phyloP scores from a whole-genome alignment of 2,797 vertebrate genomes.

The Crocidura indochinensis region DNA sequence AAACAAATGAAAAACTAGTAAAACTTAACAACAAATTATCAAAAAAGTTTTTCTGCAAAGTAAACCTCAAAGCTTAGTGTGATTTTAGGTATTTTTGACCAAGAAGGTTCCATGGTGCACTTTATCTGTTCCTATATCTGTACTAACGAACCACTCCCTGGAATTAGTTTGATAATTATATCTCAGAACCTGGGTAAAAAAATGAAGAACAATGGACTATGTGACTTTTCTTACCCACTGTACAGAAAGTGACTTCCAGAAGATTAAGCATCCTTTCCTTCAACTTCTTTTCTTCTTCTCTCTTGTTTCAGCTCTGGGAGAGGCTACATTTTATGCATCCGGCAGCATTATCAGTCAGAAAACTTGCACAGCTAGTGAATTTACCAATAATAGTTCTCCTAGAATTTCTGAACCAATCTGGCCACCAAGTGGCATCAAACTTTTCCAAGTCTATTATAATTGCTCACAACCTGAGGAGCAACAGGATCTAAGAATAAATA shows the following conservation, averaged over 20 bases:
- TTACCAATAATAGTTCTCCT: neutral
- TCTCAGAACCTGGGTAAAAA: constrained; percentile 59
- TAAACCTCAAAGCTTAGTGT: no score
- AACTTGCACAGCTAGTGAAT: constrained; percentile 25
- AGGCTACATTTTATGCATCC: constrained; percentile 23
- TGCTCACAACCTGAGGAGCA: constrained; percentile 24
- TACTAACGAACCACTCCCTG: constrained; percentile 57
- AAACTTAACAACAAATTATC: no score
- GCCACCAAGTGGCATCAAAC: constrained; percentile 64
- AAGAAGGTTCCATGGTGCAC: no score
- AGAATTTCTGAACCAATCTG: constrained; percentile 78
- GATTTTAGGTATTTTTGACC: no score
- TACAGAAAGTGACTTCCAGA: constrained; percentile 42
- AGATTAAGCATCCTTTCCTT: constrained; percentile 44
- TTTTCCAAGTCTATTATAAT: constrained; percentile 65
- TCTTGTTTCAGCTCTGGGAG: neutral
- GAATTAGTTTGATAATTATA: constrained; percentile 54
- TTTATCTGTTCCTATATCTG: constrained; percentile 73
- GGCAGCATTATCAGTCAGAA: neutral
- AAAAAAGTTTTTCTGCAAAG: no score
- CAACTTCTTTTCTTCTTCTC: constrained; percentile 48
- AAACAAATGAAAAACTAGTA: no score
- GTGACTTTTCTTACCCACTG: constrained; percentile 44
- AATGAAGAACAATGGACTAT: constrained; percentile 68
- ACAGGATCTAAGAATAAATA: neutral